Base-by-base conservation (phyloP, 2,888 invertebrate species). In the Chrysopilus asiliformis region DNA sequence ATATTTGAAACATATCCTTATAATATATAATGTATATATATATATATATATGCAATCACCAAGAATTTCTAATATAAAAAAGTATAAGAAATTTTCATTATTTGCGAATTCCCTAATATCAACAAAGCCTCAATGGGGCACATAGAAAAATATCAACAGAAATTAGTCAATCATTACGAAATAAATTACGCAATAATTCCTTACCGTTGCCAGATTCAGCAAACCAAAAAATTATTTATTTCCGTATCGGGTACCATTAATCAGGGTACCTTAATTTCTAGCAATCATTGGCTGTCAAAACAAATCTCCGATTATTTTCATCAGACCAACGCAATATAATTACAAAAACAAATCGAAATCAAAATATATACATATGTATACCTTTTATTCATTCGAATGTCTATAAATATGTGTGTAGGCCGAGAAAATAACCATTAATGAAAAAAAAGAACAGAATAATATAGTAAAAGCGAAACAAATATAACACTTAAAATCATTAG, bases 251-350 rank as follows among this genome's bases (percentile, higher is more conserved):
- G 10, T 13, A 18, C 31, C 40, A 43, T 43, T 40, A 43, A 43
- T 43, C 43, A 43, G 38, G 17, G 29, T 36, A 40, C 38, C 43
- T 36, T 43, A 36, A 40, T 43, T 40, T 40, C 38, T 24, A 27
- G 40, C 39, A 40, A 43, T 43, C 40, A 40, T 40, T 47, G 49
- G 50, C 51, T 56, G 60, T 58, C 59, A 58, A 59, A 59, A 58
- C 53, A 60, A 53, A 53, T 54, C 53, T 55, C 53, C 52, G 51
- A 58, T 55, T 54, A 57, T 59, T 49, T 49, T 55, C 54, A 59
- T 54, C 55, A 56, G 48, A 48, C 45, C 45, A 43, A 43, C 51
- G 55, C 53, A 55, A 57, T 56, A 56, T 46, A 42, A 42, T 42
- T 42, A 42, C 36, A 30, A 34, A 17, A 26, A 29, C 20, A 19